These are phyloP conservation scores for Oryctolagus cuniculus DNA, from an alignment of 2,113 vertebrate genomes.

Conservation along the genomic window DNA sequence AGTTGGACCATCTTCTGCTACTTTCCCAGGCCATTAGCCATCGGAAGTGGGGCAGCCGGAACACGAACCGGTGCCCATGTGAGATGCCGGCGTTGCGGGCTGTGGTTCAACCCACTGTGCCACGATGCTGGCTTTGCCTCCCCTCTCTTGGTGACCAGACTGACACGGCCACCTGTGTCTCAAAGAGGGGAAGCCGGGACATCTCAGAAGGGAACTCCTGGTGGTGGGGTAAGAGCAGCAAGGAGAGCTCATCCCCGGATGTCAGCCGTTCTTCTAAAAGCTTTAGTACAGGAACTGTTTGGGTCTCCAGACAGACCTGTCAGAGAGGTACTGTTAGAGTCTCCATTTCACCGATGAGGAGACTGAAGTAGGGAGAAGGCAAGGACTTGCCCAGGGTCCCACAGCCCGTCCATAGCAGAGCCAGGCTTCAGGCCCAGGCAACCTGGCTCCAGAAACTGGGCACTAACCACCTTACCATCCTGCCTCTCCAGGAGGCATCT, in stretches of 20 bases:
- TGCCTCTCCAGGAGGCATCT: not conserved
- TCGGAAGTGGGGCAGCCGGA: too few species aligned
- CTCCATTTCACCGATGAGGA: slow-evolving; percentile 20
- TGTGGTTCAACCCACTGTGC: too few species aligned
- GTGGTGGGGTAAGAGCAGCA: not conserved
- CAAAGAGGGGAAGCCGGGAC: not conserved
- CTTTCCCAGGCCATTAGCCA: too few species aligned
- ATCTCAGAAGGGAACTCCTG: not conserved
- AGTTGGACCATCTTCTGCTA: too few species aligned
- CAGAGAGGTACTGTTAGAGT: not conserved
- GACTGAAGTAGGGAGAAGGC: slow-evolving; percentile 1
- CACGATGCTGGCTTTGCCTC: not conserved
- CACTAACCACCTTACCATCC: not conserved
- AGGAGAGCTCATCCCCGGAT: not conserved
- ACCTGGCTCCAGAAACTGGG: not conserved
- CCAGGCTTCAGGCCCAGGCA: not conserved
- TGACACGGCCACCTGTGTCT: not conserved
- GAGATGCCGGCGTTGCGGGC: too few species aligned
- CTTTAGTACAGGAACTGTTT: not conserved
- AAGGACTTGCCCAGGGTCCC: not conserved
- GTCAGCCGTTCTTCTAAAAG: not conserved
- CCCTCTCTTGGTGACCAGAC: not conserved
- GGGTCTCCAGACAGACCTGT: not conserved
- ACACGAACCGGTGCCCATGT: too few species aligned
- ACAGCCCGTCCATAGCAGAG: not conserved